phyloP scores from a whole-genome alignment of 2,888 invertebrate genomes.

The Asteroscopus sphinx region DNA sequence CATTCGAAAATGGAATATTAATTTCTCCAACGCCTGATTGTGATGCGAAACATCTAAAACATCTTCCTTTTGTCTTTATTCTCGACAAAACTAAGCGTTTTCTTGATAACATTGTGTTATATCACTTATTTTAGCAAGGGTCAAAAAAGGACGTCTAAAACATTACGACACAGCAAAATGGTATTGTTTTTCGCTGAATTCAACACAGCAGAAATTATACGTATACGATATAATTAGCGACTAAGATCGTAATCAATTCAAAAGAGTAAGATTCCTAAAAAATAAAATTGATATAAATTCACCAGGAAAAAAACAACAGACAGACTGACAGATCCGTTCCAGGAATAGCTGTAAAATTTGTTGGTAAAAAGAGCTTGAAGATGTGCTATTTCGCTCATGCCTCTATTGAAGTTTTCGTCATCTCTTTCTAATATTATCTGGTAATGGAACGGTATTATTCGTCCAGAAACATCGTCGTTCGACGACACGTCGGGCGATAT shows the following conservation, averaged over 20 bases:
- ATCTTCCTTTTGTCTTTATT: constrained; percentile 63
- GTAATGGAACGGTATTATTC: too few species aligned
- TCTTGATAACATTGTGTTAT: constrained; percentile 74
- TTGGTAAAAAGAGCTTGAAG: too few species aligned
- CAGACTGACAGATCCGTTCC: too few species aligned
- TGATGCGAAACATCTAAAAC: constrained; percentile 68
- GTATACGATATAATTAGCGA: not conserved
- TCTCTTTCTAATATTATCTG: too few species aligned
- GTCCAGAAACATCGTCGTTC: too few species aligned
- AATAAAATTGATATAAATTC: too few species aligned
- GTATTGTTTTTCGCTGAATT: not conserved
- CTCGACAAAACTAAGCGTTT: constrained; percentile 70
- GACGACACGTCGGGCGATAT: too few species aligned
- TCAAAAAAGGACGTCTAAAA: constrained; percentile 55
- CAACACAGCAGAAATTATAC: not conserved
- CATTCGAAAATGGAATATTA: constrained; percentile 89
- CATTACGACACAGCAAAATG: constrained; percentile 34
- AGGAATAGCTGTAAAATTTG: too few species aligned
- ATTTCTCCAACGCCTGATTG: constrained; percentile 77
- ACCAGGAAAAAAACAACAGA: too few species aligned
- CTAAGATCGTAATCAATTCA: not conserved
- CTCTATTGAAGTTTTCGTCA: too few species aligned
- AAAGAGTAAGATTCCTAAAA: too few species aligned
- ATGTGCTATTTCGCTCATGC: too few species aligned
- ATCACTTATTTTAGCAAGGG: constrained; percentile 40